phyloP scores from a whole-genome alignment of 2,888 invertebrate species.

The Rambutsinella grinnellia region DNA sequence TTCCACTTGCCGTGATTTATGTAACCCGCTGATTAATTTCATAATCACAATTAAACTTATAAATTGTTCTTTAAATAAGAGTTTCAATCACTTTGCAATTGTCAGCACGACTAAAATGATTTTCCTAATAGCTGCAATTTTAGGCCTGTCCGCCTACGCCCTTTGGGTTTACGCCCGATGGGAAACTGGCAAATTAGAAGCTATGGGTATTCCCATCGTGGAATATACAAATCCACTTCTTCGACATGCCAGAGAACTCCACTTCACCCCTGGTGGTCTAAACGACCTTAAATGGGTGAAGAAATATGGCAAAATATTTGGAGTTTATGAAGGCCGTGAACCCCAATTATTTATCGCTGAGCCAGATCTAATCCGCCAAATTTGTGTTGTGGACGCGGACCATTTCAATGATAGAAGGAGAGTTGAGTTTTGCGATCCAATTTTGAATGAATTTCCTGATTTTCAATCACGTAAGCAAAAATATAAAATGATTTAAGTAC shows the following conservation, averaged over 20 bases:
- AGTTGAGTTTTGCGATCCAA: conserved; percentile 48
- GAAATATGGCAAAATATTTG: conserved; percentile 58
- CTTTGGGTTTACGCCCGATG: conserved; percentile 60
- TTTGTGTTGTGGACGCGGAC: conserved; percentile 50
- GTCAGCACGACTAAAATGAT: too few species aligned
- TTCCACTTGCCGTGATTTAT: too few species aligned
- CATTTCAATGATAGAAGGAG: conserved; percentile 48
- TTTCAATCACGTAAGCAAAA: conserved; percentile 16
- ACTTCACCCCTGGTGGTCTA: conserved; percentile 28
- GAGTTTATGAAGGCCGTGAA: conserved; percentile 60
- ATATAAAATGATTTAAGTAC: not conserved
- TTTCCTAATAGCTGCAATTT: too few species aligned
- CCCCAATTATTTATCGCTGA: conserved; percentile 49
- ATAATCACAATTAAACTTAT: too few species aligned
- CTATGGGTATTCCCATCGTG: conserved; percentile 56
- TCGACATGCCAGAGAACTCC: conserved; percentile 53
- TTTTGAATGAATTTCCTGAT: conserved; percentile 58
- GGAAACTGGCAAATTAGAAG: conserved; percentile 60
- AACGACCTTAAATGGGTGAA: conserved; percentile 57
- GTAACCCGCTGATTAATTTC: too few species aligned
- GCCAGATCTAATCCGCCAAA: conserved; percentile 48
- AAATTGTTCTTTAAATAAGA: too few species aligned
- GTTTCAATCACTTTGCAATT: too few species aligned
- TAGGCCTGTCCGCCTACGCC: too few species aligned
- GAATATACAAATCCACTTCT: conserved; percentile 51